Percentiles rank a stretch among this genome's conserved stretches.
Evolutionary conservation across 2,888 invertebrate species (phyloP).

Genomic region (Lithodes maja): DNA sequence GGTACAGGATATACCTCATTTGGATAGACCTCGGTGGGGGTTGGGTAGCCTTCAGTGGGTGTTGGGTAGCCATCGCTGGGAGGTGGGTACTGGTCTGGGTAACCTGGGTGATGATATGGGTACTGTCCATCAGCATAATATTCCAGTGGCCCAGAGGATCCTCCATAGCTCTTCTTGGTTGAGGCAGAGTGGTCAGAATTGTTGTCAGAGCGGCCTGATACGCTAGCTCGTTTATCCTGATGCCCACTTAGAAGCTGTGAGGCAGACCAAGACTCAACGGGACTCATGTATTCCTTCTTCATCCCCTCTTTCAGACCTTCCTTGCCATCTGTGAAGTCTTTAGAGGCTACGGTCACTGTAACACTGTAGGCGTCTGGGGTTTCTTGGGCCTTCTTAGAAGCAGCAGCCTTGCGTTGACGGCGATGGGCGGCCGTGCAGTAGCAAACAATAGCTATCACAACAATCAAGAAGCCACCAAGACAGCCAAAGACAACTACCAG

Average conservation of each 20-base stretch:
- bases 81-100: conserved; percentile 60
- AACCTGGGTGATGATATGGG: conserved; percentile 55
- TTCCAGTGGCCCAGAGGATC: conserved; percentile 54
- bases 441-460: conserved; percentile 53
- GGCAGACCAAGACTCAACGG: conserved; percentile 70
- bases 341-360: conserved; percentile 57
- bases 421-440: conserved; percentile 66
- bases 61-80: conserved; percentile 64
- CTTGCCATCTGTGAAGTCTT: conserved; percentile 61
- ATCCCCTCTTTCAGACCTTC: conserved; percentile 58
- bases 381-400: conserved; percentile 58
- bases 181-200: conserved; percentile 69
- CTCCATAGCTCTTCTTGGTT: conserved; percentile 68
- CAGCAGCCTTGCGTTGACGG: conserved; percentile 58
- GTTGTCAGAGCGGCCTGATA: conserved; percentile 67
- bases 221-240: conserved; percentile 56
- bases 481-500: conserved; percentile 66
- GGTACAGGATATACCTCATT: conserved; percentile 53
- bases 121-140: conserved; percentile 62
- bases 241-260: conserved; percentile 69
- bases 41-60: conserved; percentile 45
- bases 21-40: conserved; percentile 38
- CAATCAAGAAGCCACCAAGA: conserved; percentile 58
- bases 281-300: conserved; percentile 69
- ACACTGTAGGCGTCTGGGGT: conserved; percentile 62